Conservation (phyloP, 2,113 vertebrate genomes). For the Vidua chalybeata region DNA sequence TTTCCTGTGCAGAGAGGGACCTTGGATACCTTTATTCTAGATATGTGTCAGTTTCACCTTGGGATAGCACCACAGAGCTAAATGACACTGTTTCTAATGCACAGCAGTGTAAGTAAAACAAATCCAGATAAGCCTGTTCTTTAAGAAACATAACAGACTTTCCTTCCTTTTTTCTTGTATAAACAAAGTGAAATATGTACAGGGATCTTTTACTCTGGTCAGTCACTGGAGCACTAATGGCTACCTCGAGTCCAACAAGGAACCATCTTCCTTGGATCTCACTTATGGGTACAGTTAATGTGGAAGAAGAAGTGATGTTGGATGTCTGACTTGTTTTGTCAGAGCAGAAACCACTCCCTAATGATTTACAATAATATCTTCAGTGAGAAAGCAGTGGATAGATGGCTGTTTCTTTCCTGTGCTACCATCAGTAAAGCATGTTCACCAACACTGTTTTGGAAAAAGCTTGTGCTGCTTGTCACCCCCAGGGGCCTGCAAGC, state of each 20-base stretch:
- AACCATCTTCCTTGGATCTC: neutral
- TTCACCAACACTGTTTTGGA: neutral
- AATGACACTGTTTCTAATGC: neutral
- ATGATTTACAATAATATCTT: neutral
- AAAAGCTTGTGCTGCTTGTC: neutral
- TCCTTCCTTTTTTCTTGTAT: neutral
- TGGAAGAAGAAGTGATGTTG: neutral
- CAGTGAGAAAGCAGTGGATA: neutral
- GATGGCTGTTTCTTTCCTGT: neutral
- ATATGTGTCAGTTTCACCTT: neutral
- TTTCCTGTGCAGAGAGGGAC: neutral
- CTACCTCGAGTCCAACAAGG: neutral
- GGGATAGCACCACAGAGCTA: neutral
- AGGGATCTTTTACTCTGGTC: neutral
- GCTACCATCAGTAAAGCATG: neutral
- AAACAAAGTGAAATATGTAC: neutral
- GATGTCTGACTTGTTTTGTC: neutral
- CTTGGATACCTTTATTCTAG: neutral
- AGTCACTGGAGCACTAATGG: neutral
- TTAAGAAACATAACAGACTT: neutral
- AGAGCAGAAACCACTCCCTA: neutral
- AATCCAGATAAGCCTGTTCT: neutral
- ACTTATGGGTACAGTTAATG: neutral
- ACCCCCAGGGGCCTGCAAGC: neutral
- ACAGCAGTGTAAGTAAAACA: neutral